A percentile compares a stretch with the other conserved stretches of the same genome.
phyloP scores from a whole-genome alignment of 2,113 vertebrate genomes.

The Cyprinus carpio region DNA sequence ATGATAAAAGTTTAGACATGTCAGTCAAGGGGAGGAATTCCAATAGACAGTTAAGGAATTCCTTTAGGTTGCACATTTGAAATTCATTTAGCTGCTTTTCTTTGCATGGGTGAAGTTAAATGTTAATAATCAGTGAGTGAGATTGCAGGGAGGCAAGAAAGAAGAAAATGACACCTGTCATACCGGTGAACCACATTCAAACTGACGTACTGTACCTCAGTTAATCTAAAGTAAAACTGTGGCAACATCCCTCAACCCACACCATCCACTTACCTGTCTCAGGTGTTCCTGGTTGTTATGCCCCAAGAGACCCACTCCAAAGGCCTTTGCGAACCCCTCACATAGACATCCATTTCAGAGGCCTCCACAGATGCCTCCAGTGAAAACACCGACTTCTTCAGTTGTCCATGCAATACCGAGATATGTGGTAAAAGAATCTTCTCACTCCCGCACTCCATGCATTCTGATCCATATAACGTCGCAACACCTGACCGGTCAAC shows the following conservation, averaged over 20 bases:
- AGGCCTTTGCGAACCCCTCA: not conserved
- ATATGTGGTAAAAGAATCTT: not conserved
- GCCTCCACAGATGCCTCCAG: not conserved
- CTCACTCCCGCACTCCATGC: not conserved
- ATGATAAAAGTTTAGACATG: constrained; percentile 17
- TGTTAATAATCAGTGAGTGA: not conserved
- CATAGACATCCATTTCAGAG: not conserved
- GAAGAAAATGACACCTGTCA: not conserved
- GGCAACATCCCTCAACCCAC: not conserved
- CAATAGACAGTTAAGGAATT: constrained; percentile 9
- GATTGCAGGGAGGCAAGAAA: not conserved
- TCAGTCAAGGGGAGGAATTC: constrained; percentile 9
- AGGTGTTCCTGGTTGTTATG: constrained; percentile 15
- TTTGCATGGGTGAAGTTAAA: not conserved
- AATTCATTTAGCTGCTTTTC: not conserved
- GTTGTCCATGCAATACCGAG: not conserved
- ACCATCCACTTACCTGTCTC: constrained; percentile 42
- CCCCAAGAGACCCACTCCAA: not conserved
- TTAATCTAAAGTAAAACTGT: constrained; percentile 16
- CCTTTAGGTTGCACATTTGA: not conserved
- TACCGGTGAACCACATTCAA: constrained; percentile 2
- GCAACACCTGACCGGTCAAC: constrained; percentile 9
- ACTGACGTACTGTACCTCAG: not conserved
- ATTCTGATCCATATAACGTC: not conserved
- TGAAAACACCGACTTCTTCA: not conserved